Percentiles rank a stretch among this genome's conserved stretches.
phyloP scores from a whole-genome alignment of 2,113 vertebrate species.

The Cephalopterus ornatus region DNA sequence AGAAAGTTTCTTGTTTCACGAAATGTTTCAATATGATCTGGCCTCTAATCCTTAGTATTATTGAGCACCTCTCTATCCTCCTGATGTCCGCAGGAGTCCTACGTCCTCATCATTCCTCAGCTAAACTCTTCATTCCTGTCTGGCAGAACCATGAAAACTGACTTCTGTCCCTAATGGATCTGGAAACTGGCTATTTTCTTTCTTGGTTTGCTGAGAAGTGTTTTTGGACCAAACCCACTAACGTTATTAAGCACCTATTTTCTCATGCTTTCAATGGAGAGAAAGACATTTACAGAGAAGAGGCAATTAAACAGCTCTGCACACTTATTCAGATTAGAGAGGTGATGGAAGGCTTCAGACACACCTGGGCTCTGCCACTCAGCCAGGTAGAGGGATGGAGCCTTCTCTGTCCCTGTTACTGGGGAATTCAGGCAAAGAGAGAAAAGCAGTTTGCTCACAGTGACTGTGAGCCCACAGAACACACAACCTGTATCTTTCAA shows the following conservation, averaged over 20 bases:
- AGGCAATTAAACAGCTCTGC: background rate
- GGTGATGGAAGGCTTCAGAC: background rate
- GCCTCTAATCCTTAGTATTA: background rate
- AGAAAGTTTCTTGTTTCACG: background rate
- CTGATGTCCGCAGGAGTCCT: background rate
- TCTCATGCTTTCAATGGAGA: background rate
- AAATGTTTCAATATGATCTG: background rate
- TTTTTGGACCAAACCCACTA: background rate
- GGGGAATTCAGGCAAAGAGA: background rate
- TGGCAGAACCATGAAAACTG: background rate
- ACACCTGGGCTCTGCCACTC: background rate
- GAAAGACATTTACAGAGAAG: background rate
- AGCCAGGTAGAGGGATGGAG: background rate
- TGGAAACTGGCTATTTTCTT: background rate
- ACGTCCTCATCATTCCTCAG: background rate
- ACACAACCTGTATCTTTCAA: background rate
- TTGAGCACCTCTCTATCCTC: background rate
- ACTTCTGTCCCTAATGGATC: background rate
- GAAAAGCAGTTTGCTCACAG: background rate
- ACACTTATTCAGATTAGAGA: background rate
- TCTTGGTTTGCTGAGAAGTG: background rate
- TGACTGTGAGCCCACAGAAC: fast-evolving
- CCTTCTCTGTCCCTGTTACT: fast-evolving
- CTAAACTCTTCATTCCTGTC: background rate
- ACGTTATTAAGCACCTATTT: background rate